These are phyloP conservation scores for Siniperca undulata DNA, from an alignment of 2,797 vertebrate genomes.

Conservation along the genomic window DNA sequence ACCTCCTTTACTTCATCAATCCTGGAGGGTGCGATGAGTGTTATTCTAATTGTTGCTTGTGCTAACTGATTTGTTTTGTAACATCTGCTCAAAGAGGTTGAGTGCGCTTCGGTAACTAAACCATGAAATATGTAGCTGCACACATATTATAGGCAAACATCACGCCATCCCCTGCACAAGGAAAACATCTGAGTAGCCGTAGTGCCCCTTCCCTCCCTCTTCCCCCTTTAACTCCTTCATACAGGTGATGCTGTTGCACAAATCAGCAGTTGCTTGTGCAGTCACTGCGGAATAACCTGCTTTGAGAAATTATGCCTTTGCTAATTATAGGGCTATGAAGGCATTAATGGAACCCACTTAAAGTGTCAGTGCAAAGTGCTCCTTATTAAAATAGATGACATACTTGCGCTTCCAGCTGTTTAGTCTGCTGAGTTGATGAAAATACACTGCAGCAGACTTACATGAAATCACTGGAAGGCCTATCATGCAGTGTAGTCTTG, in stretches of 20 bases:
- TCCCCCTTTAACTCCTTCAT: background rate
- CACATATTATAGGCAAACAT: slow-evolving; percentile 23
- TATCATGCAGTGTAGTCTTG: slow-evolving; percentile 18
- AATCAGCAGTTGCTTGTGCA: slow-evolving; percentile 30
- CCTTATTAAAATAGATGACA: slow-evolving; percentile 46
- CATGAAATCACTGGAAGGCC: slow-evolving; percentile 10
- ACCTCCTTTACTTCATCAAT: slow-evolving; percentile 1
- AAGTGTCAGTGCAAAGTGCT: slow-evolving; percentile 45
- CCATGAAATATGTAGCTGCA: slow-evolving; percentile 67
- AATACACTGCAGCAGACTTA: slow-evolving; percentile 9
- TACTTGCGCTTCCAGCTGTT: slow-evolving; percentile 25
- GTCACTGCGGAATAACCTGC: slow-evolving; percentile 37
- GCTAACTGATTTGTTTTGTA: slow-evolving; percentile 49
- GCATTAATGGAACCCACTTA: slow-evolving; percentile 44
- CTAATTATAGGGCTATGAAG: slow-evolving; percentile 52
- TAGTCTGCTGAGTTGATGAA: slow-evolving; percentile 20
- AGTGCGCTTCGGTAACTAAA: slow-evolving; percentile 34
- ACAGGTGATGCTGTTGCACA: slow-evolving; percentile 53
- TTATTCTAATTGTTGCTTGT: slow-evolving; percentile 40
- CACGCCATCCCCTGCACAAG: slow-evolving; percentile 28
- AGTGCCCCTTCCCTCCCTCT: background rate
- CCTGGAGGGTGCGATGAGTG: background rate
- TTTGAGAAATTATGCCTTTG: slow-evolving; percentile 44
- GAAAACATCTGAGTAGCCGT: slow-evolving; percentile 29
- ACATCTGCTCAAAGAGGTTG: slow-evolving; percentile 37